Base-by-base conservation (phyloP, 2,797 vertebrate species). In the Xiphophorus birchmanni region DNA sequence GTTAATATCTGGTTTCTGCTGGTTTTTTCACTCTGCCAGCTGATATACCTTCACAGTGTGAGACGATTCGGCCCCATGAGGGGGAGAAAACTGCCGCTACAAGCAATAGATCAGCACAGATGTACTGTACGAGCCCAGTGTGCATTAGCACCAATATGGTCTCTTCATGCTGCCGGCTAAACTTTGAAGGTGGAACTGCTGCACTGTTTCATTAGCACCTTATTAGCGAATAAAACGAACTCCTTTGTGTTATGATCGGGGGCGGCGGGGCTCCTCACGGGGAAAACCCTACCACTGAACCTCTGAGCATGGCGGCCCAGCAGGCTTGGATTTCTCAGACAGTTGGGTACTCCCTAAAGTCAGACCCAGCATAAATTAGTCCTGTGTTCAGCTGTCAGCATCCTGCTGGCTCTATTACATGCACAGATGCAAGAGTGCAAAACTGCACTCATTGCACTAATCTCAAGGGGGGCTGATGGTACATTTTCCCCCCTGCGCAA, bases 151-250 rank as follows among this genome's bases (percentile, higher is more conserved):
- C 54, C n/a, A 69, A 83, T 73, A 79, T 72, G 74, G 47, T 73
- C 65, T 84, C 79, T 84, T 48, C 77, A 60, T 84, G 85, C 91
- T 77, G 42, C 80, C 78, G 82, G 88, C 91, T 92, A 76, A 50
- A 94, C 93, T 93, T 94, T 88, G 93, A 92, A 91, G 84, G 88
- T 86, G 82, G 80, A 88, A 90, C 85, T 75, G 74, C 84, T 88
- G 84, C 84, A 88, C 78, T 79, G 88, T 77, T 93, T 95, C 89
- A 93, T 94, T 93, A 94, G 90, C 78, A 80, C 78, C 84, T 91
- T 94, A 94, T 94, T 90, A 90, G 89, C 86, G 93, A 95, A 95
- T 94, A 94, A 91, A 94, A 96, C 94, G 82, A 94, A 94, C 90
- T 93, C 85, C 88, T 95, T 91, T 94, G 90, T 91, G 89, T 94